These are phyloP conservation scores for Hucho hucho DNA, from an alignment of 2,113 vertebrate genomes.

Conservation along the genomic window DNA sequence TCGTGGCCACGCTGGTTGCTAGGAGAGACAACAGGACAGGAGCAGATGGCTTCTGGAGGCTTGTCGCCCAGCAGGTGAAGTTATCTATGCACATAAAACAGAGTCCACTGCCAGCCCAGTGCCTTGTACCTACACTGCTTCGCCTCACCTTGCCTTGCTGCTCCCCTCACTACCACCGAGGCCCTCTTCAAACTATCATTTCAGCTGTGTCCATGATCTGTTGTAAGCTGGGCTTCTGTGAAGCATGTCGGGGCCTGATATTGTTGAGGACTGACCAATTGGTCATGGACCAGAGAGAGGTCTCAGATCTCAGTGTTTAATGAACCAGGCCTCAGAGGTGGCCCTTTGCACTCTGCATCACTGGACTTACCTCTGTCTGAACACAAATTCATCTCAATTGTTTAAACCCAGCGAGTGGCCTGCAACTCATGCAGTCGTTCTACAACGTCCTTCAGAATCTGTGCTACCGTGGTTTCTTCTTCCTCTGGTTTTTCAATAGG, in stretches of 20 bases:
- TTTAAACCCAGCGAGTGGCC: constrained; percentile 5
- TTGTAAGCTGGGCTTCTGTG: constrained; percentile 10
- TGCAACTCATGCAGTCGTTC: neutral
- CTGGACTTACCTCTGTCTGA: constrained; percentile 11
- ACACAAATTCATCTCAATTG: constrained; percentile 27
- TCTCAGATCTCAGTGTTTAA: constrained; percentile 61
- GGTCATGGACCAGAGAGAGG: constrained; percentile 37
- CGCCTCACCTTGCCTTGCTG: neutral
- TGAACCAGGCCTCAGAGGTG: constrained; percentile 32
- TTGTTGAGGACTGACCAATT: constrained; percentile 34
- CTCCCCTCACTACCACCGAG: neutral
- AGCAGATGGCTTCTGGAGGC: constrained; percentile 71
- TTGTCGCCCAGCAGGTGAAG: constrained; percentile 70
- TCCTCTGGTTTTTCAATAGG: neutral
- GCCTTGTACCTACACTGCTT: neutral
- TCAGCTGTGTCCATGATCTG: neutral
- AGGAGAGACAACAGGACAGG: constrained; percentile 54
- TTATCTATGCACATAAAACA: constrained; percentile 43
- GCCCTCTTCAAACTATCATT: constrained; percentile 7
- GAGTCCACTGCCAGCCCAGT: constrained; percentile 44
- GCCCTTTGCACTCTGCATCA: constrained; percentile 43
- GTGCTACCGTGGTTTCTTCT: neutral
- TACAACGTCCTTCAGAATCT: neutral
- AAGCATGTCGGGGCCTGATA: constrained; percentile 8
- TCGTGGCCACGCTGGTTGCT: constrained; percentile 59